These are phyloP conservation scores for Drosophila nr. perissopoda DNA, from an alignment of 2,888 invertebrate genomes.

Conservation along the genomic window DNA sequence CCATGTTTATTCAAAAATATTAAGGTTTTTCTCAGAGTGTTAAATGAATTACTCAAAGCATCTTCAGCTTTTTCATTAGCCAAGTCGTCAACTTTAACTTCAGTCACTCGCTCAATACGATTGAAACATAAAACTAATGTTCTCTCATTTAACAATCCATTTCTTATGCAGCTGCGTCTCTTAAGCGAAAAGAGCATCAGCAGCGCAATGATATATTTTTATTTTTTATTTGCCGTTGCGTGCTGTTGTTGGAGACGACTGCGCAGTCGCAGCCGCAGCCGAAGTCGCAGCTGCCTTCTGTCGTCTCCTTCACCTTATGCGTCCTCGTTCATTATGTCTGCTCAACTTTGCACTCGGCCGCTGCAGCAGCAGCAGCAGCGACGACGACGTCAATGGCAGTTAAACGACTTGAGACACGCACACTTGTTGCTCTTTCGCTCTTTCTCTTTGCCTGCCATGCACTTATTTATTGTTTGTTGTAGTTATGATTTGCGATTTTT, in stretches of 20 bases:
- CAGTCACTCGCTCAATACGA: background rate
- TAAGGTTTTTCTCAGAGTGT: background rate
- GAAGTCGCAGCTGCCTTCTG: slow-evolving; percentile 10
- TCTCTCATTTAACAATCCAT: slow-evolving; percentile 1
- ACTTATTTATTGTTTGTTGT: slow-evolving; percentile 81
- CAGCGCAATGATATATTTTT: slow-evolving; percentile 32
- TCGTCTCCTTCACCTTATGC: slow-evolving; percentile 35
- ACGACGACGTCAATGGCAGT: slow-evolving; percentile 24
- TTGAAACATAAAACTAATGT: slow-evolving; percentile 9
- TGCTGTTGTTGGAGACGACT: slow-evolving; percentile 69
- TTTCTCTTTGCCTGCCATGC: slow-evolving; percentile 47
- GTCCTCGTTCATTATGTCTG: slow-evolving; percentile 68
- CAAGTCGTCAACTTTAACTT: slow-evolving; percentile 1
- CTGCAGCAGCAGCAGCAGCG: slow-evolving; percentile 24
- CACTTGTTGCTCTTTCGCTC: slow-evolving; percentile 75
- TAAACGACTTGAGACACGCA: slow-evolving; percentile 81
- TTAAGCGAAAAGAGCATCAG: slow-evolving; percentile 36
- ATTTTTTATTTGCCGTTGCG: slow-evolving; percentile 73
- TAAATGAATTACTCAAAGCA: background rate
- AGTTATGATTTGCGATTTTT: slow-evolving; percentile 81
- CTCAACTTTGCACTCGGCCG: slow-evolving; percentile 78
- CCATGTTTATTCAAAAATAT: background rate
- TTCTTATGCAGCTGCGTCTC: slow-evolving; percentile 6
- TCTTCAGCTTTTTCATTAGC: background rate
- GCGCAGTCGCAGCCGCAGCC: slow-evolving; percentile 53